Base-by-base conservation (phyloP, 2,888 invertebrate genomes). In the Polydrusus cervinus region DNA sequence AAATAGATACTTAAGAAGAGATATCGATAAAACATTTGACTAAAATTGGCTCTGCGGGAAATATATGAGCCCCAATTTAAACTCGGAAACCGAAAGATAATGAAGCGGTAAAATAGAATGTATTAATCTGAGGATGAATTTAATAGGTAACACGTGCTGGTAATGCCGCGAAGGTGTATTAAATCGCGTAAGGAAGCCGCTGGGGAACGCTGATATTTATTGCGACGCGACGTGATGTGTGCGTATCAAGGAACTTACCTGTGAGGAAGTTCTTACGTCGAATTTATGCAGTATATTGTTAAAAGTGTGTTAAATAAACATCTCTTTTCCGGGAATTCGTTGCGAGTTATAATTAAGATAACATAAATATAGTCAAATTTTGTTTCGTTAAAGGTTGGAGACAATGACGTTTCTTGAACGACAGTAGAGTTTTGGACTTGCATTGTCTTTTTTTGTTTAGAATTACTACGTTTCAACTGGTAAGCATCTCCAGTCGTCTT, bases 21-120 rank as follows among this genome's bases (percentile, higher is more conserved):
- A 61, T 61, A 70, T 70, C 69, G 69, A 61, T 61, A 61, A 61
- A 61, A 40, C 69, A 61, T 70, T 70, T 70, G 60, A 70, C 69
- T 70, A 49, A 70, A 69, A 70, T 71, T 65, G 57, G 55, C 55
- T 57, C 45, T 3, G 34, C 34, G 34, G 0, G 53, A 61, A 61
- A 73, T 68, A 62, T 71, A 78, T 71, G 16, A 71, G 47, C 67
- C 45, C 55, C 74, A 71, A 76, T 78, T 76, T 74, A 70, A 71
- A 69, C 65, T 65, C 73, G 69, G 65, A 69, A 78, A 76, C 72
- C 75, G 40, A 66, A 70, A 77, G 76, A 79, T 78, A 80, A 80
- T 79, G 75, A 78, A 80, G 78, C 78, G 70, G 80, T 76, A 77
- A 72, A 80, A 78, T 76, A 69, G 78, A 78, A 80, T 77, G 79